Conservation (phyloP, 2,888 invertebrate genomes). For the Choristoneura rosaceana region DNA sequence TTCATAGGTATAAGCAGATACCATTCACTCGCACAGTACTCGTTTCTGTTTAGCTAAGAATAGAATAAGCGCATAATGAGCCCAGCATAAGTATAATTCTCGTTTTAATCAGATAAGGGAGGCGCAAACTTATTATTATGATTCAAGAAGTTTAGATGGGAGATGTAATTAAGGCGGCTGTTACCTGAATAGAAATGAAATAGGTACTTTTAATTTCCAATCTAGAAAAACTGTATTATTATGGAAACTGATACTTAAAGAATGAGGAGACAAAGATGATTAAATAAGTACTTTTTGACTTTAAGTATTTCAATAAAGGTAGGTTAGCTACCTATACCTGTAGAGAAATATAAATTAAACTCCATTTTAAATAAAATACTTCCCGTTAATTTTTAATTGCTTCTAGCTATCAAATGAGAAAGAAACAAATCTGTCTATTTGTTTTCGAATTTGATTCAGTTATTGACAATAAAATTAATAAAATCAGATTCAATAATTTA, state of each 20-base stretch:
- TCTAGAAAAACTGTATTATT: background rate
- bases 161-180: conserved; percentile 14
- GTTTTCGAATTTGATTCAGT: no score
- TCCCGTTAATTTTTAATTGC: no score
- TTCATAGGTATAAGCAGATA: no score
- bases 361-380: no score
- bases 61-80: background rate
- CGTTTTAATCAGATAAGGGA: conserved; percentile 9
- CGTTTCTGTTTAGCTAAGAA: background rate
- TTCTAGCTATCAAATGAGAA: no score
- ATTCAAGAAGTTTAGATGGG: conserved; percentile 23
- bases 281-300: no score
- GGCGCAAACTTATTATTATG: conserved; percentile 11
- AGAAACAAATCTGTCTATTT: no score
- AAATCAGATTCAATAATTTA: background rate
- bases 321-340: no score
- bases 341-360: no score
- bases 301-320: no score
- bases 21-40: background rate
- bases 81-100: background rate
- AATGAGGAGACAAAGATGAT: no score
- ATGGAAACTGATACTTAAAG: background rate
- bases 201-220: conserved; percentile 10
- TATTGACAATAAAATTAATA: no score
- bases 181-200: conserved; percentile 11